Conservation (phyloP, 2,113 vertebrate species). For the Gallinago jamesoni region DNA sequence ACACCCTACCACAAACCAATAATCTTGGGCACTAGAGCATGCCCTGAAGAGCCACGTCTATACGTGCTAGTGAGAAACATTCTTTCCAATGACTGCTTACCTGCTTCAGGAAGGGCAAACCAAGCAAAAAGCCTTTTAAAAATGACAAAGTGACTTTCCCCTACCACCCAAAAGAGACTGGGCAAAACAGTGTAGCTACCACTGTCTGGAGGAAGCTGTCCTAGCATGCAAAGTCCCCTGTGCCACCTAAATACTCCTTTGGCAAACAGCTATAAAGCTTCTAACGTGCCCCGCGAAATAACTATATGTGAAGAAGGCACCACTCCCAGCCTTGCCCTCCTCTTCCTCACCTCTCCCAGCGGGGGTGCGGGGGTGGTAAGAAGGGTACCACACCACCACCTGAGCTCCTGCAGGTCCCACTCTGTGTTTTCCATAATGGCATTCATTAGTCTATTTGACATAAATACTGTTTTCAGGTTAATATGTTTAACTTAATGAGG, state of each 20-base stretch:
- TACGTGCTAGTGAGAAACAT: background rate
- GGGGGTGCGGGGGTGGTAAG: background rate
- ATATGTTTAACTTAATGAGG: conserved; percentile 73
- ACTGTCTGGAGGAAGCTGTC: background rate
- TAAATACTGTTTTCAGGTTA: conserved; percentile 59
- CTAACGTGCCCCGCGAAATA: background rate
- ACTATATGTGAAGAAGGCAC: background rate
- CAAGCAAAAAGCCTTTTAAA: background rate
- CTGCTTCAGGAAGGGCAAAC: background rate
- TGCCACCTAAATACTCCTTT: background rate
- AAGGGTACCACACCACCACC: background rate
- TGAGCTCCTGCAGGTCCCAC: background rate
- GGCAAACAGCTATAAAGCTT: background rate
- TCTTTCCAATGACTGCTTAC: background rate
- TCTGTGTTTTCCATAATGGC: background rate
- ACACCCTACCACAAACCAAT: too few species aligned
- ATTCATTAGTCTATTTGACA: conserved; percentile 64
- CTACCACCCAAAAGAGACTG: too few species aligned
- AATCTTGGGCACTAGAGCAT: too few species aligned
- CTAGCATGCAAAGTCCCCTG: too few species aligned
- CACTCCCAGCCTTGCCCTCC: background rate
- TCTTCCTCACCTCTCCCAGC: background rate
- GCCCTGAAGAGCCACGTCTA: too few species aligned
- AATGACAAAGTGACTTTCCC: background rate
- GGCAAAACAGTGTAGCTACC: too few species aligned